Evolutionary conservation across 1,140 invertebrate species (phyloP).

Genomic region (Drosophila sechellia): DNA sequence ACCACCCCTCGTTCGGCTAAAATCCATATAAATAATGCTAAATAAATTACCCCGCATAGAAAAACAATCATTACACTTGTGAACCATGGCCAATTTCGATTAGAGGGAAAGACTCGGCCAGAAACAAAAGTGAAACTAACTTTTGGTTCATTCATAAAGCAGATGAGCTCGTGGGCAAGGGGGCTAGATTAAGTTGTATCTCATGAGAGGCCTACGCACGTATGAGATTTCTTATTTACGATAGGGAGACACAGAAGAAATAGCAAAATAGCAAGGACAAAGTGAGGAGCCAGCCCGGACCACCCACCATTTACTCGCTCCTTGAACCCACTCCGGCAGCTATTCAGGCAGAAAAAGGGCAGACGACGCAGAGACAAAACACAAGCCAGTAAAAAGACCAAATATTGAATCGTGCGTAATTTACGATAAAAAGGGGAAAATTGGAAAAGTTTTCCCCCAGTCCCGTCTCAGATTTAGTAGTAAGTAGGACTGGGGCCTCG

Average conservation of each 20-base stretch:
- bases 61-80: conserved; percentile 79
- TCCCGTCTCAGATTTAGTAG: conserved; percentile 11
- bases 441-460: conserved; percentile 77
- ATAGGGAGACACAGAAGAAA: conserved; percentile 78
- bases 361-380: conserved; percentile 65
- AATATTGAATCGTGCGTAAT: conserved; percentile 84
- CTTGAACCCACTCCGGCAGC: conserved; percentile 28
- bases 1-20: not conserved
- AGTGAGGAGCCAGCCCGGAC: conserved; percentile 19
- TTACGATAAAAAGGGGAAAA: conserved; percentile 84
- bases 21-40: conserved; percentile 65
- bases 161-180: conserved; percentile 31
- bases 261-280: conserved; percentile 70
- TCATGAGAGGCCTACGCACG: conserved; percentile 64
- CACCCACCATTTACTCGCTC: not conserved
- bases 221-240: conserved; percentile 84
- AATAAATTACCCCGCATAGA: conserved; percentile 71
- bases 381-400: conserved; percentile 77
- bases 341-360: conserved; percentile 79
- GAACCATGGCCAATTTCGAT: conserved; percentile 65
- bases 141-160: conserved; percentile 74
- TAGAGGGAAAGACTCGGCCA: conserved; percentile 15
- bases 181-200: conserved; percentile 9
- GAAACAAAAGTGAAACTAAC: conserved; percentile 70
- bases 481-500: conserved; percentile 29